Percentiles rank a stretch among this genome's conserved stretches.
These are phyloP conservation scores for Euphonia xanthogaster DNA, from an alignment of 2,797 vertebrate genomes.

Conservation along the genomic window DNA sequence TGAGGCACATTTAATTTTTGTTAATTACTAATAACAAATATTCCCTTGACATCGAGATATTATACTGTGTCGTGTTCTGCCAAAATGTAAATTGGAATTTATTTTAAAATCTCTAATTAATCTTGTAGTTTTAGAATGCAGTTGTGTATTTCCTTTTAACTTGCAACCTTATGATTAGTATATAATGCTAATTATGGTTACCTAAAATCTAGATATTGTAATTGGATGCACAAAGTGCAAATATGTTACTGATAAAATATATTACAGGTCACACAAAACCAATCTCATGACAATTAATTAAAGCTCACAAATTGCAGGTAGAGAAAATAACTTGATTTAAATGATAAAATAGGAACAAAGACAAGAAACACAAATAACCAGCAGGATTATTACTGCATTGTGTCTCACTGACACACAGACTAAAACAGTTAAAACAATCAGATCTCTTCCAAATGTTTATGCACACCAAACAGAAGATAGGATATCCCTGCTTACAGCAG, in stretches of 20 bases:
- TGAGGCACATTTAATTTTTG: neutral
- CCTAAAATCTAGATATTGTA: neutral
- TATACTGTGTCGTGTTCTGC: neutral
- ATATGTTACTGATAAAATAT: neutral
- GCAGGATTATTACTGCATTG: neutral
- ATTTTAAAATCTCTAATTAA: slow-evolving; percentile 20
- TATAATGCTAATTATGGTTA: neutral
- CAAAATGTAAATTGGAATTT: neutral
- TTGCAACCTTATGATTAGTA: neutral
- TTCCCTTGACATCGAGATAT: neutral
- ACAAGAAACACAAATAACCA: neutral
- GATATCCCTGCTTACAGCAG: neutral
- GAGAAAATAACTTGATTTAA: slow-evolving; percentile 12
- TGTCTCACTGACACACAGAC: neutral
- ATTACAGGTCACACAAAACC: neutral
- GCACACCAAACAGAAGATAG: neutral
- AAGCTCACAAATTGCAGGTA: neutral
- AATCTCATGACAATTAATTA: slow-evolving; percentile 13
- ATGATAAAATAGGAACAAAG: slow-evolving; percentile 8
- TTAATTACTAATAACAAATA: neutral
- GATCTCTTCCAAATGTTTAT: neutral
- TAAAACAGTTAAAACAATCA: neutral
- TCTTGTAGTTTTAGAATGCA: neutral
- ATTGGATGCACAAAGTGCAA: slow-evolving; percentile 23
- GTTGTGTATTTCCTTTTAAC: neutral